Evolutionary conservation across 2,888 invertebrate species (phyloP), one percentile per base, ranked within the genome.

Genomic region (Leptarthrus brevirostris): DNA sequence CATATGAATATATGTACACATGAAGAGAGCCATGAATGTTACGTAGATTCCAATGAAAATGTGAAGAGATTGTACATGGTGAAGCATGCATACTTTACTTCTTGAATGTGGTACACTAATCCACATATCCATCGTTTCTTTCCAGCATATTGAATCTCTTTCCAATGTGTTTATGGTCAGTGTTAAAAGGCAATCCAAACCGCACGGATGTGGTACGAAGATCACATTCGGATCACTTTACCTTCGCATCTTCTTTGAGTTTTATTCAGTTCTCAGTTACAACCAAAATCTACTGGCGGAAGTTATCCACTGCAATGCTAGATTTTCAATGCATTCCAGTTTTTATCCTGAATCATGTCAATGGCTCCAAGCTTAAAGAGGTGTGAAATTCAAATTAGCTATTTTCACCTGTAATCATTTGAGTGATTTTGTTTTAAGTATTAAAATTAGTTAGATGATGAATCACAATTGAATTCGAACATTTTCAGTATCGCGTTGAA

Each of bases 311-410:
- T 40, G 58, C 22, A 34, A 58, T 36, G 40, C 20, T 18, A 8
- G 26, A 14, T 36, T 16, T 10, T 34, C 12, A 16, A 3, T 58
- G 20, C 36, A 58, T 58, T 58, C 58, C 16, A 12, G n/a, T 58
- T 36, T 36, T 58, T 58, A 36, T 20, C 20, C 34, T 58, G 20
- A 58, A 20, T 20, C 58, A 58, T 58, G 58, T 40, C 36, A 36
- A 58, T 34, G 30, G 58, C 36, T 58, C 34, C 36, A 20, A 18
- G 36, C 12, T 58, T 58, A 36, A 58, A 58, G 20, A 58, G 58
- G 58, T 58, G 34, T n/a, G 58, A 12, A 1, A 12, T 40, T 8
- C 8, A 12, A 12, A 40, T 40, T 12, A 40, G 12, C 40, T 8
- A 40, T 40, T 40, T 40, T 40, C 40, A 12, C 40, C 40, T 12